A percentile compares a stretch with the other conserved stretches of the same genome.
Evolutionary conservation across 2,113 vertebrate genomes (phyloP).

Genomic region (Pelvicachromis taeniatus): DNA sequence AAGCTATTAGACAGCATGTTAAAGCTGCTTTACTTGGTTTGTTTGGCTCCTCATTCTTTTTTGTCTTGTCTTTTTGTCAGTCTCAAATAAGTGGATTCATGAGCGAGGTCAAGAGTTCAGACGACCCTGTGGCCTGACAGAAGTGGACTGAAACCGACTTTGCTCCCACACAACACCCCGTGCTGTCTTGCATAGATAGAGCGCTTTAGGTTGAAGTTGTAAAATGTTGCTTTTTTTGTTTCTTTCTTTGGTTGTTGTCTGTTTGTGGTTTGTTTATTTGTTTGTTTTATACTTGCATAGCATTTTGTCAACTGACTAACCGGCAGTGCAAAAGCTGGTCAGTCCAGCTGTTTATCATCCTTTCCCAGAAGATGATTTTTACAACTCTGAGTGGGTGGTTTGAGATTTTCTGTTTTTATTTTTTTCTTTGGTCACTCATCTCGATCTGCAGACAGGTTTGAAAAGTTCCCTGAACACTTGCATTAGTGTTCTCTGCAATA

Average conservation of each 20-base stretch:
- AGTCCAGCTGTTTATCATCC: not conserved
- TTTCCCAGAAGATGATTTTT: not conserved
- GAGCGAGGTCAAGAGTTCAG: constrained; percentile 96
- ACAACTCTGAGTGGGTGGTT: not conserved
- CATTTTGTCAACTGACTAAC: not conserved
- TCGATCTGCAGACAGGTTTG: too few species aligned
- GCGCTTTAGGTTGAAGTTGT: not conserved
- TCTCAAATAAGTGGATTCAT: constrained; percentile 99
- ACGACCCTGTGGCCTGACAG: constrained; percentile 90
- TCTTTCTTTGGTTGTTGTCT: not conserved
- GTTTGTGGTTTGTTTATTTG: not conserved
- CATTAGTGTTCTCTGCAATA: not conserved
- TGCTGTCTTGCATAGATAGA: not conserved
- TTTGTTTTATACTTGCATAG: not conserved
- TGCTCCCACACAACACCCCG: not conserved
- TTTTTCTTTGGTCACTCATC: not conserved
- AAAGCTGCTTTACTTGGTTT: not conserved
- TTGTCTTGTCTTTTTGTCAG: constrained; percentile 66
- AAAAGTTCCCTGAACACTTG: not conserved
- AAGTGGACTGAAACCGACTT: constrained; percentile 81
- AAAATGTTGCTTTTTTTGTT: not conserved
- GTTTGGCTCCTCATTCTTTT: not conserved
- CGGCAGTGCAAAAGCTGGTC: not conserved
- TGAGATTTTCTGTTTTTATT: not conserved
- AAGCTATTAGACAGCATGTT: not conserved